These are phyloP conservation scores for Apogon hyalosoma DNA, from an alignment of 2,797 vertebrate genomes.

Conservation along the genomic window DNA sequence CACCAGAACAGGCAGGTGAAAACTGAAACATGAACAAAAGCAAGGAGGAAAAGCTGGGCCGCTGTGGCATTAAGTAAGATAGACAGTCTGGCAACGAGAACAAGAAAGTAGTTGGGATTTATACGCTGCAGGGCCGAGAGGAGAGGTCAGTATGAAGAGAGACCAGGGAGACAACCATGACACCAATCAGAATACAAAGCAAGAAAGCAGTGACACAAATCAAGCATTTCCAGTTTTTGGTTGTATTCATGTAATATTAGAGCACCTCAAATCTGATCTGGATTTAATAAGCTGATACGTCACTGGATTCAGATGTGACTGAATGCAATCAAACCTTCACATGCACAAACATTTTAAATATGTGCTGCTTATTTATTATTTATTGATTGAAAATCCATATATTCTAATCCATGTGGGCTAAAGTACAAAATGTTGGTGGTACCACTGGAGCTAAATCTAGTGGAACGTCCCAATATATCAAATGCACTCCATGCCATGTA, in stretches of 20 bases:
- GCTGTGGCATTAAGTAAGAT: no score
- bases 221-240: background rate
- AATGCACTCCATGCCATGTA: constrained; percentile 49
- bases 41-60: no score
- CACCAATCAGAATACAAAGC: background rate
- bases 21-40: no score
- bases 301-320: background rate
- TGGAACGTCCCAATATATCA: constrained; percentile 57
- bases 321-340: constrained; percentile 5
- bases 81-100: background rate
- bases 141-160: background rate
- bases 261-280: background rate
- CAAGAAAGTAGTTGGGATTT: no score
- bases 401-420: constrained; percentile 6
- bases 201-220: background rate
- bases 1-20: no score
- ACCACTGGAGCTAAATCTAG: constrained; percentile 44
- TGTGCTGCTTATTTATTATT: constrained; percentile 15
- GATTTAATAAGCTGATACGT: background rate
- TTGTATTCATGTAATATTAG: background rate
- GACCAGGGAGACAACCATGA: background rate
- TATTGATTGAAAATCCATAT: constrained; percentile 20
- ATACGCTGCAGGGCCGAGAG: background rate
- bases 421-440: constrained; percentile 27
- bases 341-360: constrained; percentile 22